A percentile compares a stretch with the other conserved stretches of the same genome.
phyloP scores from a whole-genome alignment of 1,140 invertebrate genomes.

The Chrysomallon squamiferum region DNA sequence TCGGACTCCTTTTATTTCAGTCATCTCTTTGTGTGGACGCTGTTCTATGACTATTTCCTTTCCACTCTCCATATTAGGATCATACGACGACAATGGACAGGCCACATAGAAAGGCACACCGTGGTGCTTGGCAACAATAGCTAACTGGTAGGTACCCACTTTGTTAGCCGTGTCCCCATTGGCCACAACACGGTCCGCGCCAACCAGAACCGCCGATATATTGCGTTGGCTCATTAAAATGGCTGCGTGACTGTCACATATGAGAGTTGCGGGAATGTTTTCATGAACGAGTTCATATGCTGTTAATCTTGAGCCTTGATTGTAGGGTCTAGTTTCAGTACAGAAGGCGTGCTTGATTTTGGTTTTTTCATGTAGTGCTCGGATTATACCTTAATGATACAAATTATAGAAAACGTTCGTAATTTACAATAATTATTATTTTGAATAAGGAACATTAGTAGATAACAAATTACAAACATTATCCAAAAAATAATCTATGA shows the following conservation, averaged over 20 bases:
- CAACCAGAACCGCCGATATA: slow-evolving; percentile 67
- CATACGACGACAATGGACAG: slow-evolving; percentile 91
- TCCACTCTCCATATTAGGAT: slow-evolving; percentile 80
- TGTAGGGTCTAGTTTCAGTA: slow-evolving; percentile 97
- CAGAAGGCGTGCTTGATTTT: slow-evolving; percentile 88
- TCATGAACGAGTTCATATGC: slow-evolving; percentile 95
- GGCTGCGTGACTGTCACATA: slow-evolving; percentile 95
- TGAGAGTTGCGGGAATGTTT: slow-evolving; percentile 88
- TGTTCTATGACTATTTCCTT: slow-evolving; percentile 93
- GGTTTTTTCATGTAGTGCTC: slow-evolving; percentile 76
- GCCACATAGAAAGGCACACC: slow-evolving; percentile 95
- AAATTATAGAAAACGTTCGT: slow-evolving; percentile 5
- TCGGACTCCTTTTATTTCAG: slow-evolving; percentile 79
- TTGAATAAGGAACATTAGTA: no score
- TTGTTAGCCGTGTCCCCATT: slow-evolving; percentile 99
- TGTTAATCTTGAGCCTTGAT: slow-evolving; percentile 91
- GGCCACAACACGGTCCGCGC: slow-evolving; percentile 73
- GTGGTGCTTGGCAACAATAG: slow-evolving; percentile 89
- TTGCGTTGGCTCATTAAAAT: slow-evolving; percentile 78
- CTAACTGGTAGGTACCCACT: slow-evolving; percentile 97
- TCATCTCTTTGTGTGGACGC: slow-evolving; percentile 88
- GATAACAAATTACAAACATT: neutral
- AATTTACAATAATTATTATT: neutral
- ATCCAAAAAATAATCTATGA: neutral
- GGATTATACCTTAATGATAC: slow-evolving; percentile 79